Percentiles rank a stretch among this genome's conserved stretches.
These are phyloP conservation scores for Prolemur simus DNA, from an alignment of 2,113 vertebrate species.

Conservation along the genomic window DNA sequence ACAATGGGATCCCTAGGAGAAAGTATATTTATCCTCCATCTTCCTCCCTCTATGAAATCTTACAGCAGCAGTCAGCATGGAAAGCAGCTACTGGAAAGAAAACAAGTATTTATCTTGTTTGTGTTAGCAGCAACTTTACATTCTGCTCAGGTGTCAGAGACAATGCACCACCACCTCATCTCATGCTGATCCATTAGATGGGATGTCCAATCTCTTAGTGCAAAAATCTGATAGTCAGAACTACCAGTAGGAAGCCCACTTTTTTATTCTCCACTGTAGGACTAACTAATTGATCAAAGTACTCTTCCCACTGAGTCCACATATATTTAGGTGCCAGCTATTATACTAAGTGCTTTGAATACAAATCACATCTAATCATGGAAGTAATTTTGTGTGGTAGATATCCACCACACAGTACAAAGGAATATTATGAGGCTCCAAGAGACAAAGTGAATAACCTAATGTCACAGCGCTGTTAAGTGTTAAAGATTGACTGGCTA, in stretches of 20 bases:
- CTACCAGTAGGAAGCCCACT: neutral
- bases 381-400: neutral
- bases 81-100: neutral
- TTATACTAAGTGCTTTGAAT: neutral
- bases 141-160: neutral
- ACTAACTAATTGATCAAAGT: neutral
- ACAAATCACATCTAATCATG: neutral
- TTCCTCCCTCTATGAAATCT: neutral
- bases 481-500: neutral
- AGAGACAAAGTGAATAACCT: neutral
- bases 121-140: neutral
- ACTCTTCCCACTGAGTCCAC: neutral
- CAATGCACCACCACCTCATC: neutral
- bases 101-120: neutral
- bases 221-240: neutral
- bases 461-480: neutral
- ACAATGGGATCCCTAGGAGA: too few species aligned
- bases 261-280: neutral
- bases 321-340: neutral
- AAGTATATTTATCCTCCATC: neutral
- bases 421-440: neutral
- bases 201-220: neutral
- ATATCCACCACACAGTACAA: neutral
- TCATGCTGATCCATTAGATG: neutral
- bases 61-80: neutral